Conservation (phyloP, 2,888 invertebrate species). For the Dysmachus trigonus region DNA sequence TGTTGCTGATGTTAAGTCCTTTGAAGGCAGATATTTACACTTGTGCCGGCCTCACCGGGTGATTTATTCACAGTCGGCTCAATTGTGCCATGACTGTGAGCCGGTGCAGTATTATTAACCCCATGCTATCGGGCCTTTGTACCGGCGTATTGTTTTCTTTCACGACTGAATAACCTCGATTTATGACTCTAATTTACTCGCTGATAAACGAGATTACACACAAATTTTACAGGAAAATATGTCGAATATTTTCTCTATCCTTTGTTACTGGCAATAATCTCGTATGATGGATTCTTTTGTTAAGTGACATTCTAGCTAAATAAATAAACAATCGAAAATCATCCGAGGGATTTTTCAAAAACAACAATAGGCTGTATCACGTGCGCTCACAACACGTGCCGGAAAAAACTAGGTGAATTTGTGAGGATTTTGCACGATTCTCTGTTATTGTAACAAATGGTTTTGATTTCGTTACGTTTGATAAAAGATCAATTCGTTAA, state of each 20-base stretch:
- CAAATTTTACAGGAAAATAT: not conserved
- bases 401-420: too few species aligned
- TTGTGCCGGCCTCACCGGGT: not conserved
- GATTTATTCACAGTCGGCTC: not conserved
- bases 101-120: not conserved
- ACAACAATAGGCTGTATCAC: too few species aligned
- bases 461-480: too few species aligned
- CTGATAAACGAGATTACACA: not conserved
- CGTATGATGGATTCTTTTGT: not conserved
- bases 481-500: too few species aligned
- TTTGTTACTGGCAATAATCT: not conserved
- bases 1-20: not conserved
- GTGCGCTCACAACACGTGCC: too few species aligned
- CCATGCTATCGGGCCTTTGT: not conserved
- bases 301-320: not conserved
- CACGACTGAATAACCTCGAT: not conserved
- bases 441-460: too few species aligned
- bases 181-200: not conserved
- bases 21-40: constrained; percentile 1
- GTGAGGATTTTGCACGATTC: too few species aligned
- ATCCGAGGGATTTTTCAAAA: too few species aligned
- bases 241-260: not conserved
- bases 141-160: not conserved
- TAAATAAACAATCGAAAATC: not conserved
- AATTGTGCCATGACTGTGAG: not conserved